These are phyloP conservation scores for Siniperca knerii DNA, from an alignment of 2,113 vertebrate genomes.

Conservation along the genomic window DNA sequence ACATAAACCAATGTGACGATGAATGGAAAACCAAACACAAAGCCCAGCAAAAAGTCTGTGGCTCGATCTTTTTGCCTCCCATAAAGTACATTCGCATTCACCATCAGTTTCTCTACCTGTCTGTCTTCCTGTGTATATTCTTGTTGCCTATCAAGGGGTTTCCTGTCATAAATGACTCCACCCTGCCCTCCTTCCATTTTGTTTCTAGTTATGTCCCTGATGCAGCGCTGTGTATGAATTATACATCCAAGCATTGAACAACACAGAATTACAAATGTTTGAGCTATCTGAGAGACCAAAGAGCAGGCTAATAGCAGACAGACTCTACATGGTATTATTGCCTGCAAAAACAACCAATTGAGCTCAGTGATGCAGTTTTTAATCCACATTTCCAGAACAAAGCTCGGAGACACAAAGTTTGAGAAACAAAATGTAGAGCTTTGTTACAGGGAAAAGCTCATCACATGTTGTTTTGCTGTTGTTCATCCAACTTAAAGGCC, in stretches of 20 bases:
- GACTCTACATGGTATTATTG: neutral
- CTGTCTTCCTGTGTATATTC: neutral
- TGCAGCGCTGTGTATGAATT: neutral
- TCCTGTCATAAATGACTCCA: neutral
- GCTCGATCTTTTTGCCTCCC: neutral
- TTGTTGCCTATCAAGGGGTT: neutral
- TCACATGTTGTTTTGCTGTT: neutral
- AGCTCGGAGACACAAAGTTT: neutral
- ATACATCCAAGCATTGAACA: constrained; percentile 19
- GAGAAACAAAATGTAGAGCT: neutral
- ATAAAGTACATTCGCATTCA: neutral
- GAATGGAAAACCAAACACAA: neutral
- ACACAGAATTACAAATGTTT: constrained; percentile 12
- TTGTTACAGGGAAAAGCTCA: too few relatives aligned
- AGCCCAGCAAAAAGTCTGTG: neutral
- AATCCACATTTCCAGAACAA: neutral
- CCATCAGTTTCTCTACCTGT: neutral
- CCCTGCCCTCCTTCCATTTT: neutral
- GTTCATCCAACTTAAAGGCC: neutral
- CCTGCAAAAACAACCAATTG: neutral
- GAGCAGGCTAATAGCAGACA: neutral
- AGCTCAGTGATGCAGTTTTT: neutral
- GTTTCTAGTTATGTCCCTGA: neutral
- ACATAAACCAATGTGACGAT: neutral
- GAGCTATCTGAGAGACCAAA: constrained; percentile 13